These are phyloP conservation scores for Mesocentrotus franciscanus DNA, from an alignment of 53 echinoderm and acorn worm species.

Conservation along the genomic window DNA sequence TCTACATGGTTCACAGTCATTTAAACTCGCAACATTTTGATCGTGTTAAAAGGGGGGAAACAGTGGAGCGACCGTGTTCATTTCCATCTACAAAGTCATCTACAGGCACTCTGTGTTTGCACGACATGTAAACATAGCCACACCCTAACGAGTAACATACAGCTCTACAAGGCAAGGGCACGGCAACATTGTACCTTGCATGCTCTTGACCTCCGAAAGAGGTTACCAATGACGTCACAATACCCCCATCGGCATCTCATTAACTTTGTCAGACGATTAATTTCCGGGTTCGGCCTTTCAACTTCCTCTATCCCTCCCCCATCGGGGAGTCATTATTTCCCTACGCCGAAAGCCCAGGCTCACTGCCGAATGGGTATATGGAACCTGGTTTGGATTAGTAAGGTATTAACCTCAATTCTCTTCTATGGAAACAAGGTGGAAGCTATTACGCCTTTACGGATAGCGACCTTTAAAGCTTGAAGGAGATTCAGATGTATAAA, in stretches of 20 bases:
- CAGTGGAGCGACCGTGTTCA: background rate
- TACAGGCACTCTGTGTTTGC: background rate
- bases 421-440: constrained; percentile 8
- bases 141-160: constrained; percentile 40
- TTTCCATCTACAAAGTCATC: background rate
- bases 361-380: background rate
- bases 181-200: background rate
- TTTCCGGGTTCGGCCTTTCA: constrained; percentile 56
- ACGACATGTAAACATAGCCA: constrained; percentile 30
- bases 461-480: constrained; percentile 22
- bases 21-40: too few relatives aligned
- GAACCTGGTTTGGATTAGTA: constrained; percentile 15
- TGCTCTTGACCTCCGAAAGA: constrained; percentile 43
- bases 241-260: constrained; percentile 67
- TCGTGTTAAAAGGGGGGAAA: too few relatives aligned
- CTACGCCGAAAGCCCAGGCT: background rate
- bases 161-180: background rate
- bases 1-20: background rate
- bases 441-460: background rate
- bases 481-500: background rate
- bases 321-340: constrained; percentile 22
- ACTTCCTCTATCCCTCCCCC: constrained; percentile 50
- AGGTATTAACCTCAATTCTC: constrained; percentile 24
- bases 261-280: constrained; percentile 55
- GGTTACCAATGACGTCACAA: constrained; percentile 64